These are phyloP conservation scores for Gymnopithys bicolor DNA, from an alignment of 2,797 vertebrate genomes.

Conservation along the genomic window DNA sequence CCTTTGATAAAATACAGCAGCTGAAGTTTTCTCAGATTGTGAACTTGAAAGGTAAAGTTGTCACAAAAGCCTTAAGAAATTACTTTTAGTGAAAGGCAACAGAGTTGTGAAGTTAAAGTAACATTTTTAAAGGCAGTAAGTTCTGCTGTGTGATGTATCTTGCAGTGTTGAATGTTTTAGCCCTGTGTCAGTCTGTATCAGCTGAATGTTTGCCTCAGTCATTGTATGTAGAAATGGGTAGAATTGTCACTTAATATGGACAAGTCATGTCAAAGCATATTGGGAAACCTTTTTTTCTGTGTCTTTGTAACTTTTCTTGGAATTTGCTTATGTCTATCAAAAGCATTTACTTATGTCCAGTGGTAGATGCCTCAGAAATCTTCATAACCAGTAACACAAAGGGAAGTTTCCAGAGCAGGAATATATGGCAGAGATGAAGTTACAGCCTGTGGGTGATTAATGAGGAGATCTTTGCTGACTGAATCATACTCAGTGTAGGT, in stretches of 20 bases:
- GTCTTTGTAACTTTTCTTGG: neutral
- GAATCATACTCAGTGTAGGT: neutral
- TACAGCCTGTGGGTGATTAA: neutral
- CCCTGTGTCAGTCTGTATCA: neutral
- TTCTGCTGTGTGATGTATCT: neutral
- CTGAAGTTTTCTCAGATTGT: slow-evolving; percentile 99
- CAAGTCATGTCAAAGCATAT: neutral
- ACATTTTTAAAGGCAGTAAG: neutral
- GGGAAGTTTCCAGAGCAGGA: neutral
- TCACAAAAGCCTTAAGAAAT: neutral
- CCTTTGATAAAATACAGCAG: slow-evolving; percentile 99
- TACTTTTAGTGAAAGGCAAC: neutral
- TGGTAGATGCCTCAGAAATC: neutral
- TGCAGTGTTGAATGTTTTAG: neutral
- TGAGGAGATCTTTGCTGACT: neutral
- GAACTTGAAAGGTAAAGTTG: slow-evolving; percentile 91
- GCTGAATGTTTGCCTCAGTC: neutral
- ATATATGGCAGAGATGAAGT: neutral
- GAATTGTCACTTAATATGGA: neutral
- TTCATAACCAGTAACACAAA: neutral
- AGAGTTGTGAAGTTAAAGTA: neutral
- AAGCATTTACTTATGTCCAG: neutral
- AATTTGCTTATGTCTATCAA: neutral
- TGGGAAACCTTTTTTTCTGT: neutral
- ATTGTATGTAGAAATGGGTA: neutral